Percentiles rank a stretch among this genome's conserved stretches.
phyloP scores from a whole-genome alignment of 2,888 invertebrate genomes.

The Spisula solida region DNA sequence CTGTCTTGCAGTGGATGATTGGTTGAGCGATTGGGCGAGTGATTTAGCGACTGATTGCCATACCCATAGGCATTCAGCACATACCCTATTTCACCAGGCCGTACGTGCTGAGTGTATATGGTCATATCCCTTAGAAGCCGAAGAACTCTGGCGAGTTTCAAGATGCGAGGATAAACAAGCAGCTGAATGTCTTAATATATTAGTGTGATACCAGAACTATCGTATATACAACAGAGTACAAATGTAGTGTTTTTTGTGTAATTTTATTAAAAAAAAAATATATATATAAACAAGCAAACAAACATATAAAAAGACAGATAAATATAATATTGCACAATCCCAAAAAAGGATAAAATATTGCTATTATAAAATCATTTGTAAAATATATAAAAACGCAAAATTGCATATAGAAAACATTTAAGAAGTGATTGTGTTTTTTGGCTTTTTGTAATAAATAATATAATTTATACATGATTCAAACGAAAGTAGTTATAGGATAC shows the following conservation, averaged over 20 bases:
- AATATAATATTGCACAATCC: background rate
- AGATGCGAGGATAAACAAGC: too few species aligned
- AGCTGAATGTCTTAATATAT: too few species aligned
- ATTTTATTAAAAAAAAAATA: background rate
- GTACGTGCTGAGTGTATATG: too few species aligned
- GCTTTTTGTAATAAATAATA: background rate
- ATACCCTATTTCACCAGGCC: too few species aligned
- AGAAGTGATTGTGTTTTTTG: constrained; percentile 7
- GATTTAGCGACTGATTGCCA: too few species aligned
- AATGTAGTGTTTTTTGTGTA: background rate
- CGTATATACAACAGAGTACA: background rate
- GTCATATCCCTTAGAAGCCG: too few species aligned
- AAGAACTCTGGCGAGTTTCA: too few species aligned
- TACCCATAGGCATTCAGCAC: too few species aligned
- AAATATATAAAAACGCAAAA: background rate
- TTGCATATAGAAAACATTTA: background rate
- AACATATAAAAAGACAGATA: constrained; percentile 11
- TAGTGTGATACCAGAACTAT: too few species aligned
- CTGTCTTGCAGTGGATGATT: too few species aligned
- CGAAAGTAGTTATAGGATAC: background rate
- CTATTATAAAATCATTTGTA: background rate
- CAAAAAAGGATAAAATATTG: constrained; percentile 5
- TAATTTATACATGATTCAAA: background rate
- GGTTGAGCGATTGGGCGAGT: too few species aligned
- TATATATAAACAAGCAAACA: background rate